Base-by-base conservation (phyloP, 2,888 invertebrate genomes). In the Troides helena region DNA sequence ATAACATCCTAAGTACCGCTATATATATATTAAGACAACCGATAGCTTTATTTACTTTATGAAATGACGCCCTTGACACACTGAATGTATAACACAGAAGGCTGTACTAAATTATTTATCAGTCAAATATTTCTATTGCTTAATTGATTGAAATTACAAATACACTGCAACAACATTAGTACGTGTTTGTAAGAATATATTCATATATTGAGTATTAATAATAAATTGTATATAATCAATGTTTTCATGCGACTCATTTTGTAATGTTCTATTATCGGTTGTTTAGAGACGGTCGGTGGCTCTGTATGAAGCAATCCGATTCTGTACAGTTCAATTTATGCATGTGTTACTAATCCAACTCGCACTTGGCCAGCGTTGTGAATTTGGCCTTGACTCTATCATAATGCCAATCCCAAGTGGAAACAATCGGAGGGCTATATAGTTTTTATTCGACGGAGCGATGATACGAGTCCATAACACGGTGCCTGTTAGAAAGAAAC, bases 201-300 rank as follows among this genome's bases (percentile, higher is more conserved):
- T 18, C 46, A 65, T 50, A 18, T 10, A 58, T 7, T 25, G 21
- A 21, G 23, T n/a, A 4, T 58, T 25, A 59, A 59, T 65, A 59
- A n/a, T 59, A 50, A 46, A 56, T n/a, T 50, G n/a, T 53, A 39
- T 50, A 65, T 46, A 69, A 10, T n/a, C 12, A n/a, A 65, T 36
- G 12, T 60, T 66, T 58, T 58, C 60, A 68, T 36, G 50, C 60
- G 59, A 62, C 43, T 10, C 39, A 23, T 69, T 62, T 67, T 66
- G 70, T 63, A 70, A 70, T 61, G 65, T 17, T 12, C 1, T 59
- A 30, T 69, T 67, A 67, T 70, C 66, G 56, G 50, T 25, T 70
- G 53, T 70, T 46, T 65, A 62, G 58, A 43, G 23, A 56, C 65
- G 61, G 64, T 56, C 14, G 46, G 4, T 36, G 58, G 18, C 39